These are phyloP conservation scores for Drosophila mulleri DNA, from an alignment of 2,888 invertebrate genomes.

Conservation along the genomic window DNA sequence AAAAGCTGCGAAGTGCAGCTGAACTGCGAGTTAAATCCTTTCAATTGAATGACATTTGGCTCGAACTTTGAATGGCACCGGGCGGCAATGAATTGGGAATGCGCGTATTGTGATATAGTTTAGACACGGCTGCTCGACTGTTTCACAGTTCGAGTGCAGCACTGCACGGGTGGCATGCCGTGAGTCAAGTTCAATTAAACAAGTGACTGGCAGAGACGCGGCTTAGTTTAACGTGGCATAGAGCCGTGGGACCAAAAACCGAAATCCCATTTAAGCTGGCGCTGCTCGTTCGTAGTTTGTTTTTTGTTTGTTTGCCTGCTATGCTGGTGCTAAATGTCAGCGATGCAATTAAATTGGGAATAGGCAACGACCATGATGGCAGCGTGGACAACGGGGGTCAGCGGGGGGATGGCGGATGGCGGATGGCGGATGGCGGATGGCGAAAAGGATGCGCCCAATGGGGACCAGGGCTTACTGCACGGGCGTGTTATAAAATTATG, in stretches of 20 bases:
- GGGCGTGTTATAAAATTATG: conserved; percentile 72
- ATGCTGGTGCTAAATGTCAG: conserved; percentile 73
- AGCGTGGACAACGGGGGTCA: conserved; percentile 9
- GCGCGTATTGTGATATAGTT: conserved; percentile 25
- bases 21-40: conserved; percentile 37
- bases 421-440: neutral
- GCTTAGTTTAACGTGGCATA: conserved; percentile 22
- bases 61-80: conserved; percentile 13
- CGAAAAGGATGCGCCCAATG: conserved; percentile 3
- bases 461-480: conserved; percentile 15
- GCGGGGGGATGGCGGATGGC: neutral
- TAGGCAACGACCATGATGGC: conserved; percentile 44
- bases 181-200: conserved; percentile 50
- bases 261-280: conserved; percentile 58
- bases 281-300: conserved; percentile 7
- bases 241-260: conserved; percentile 27
- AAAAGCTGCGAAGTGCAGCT: conserved; percentile 11
- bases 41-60: conserved; percentile 43
- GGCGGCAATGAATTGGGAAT: conserved; percentile 26
- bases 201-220: conserved; percentile 23
- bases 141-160: neutral
- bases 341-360: conserved; percentile 77
- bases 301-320: conserved; percentile 41
- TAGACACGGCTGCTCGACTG: conserved; percentile 7
- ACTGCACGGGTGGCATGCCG: neutral